phyloP scores from a whole-genome alignment of 2,888 invertebrate species.

The Sinohyriopsis cumingii region DNA sequence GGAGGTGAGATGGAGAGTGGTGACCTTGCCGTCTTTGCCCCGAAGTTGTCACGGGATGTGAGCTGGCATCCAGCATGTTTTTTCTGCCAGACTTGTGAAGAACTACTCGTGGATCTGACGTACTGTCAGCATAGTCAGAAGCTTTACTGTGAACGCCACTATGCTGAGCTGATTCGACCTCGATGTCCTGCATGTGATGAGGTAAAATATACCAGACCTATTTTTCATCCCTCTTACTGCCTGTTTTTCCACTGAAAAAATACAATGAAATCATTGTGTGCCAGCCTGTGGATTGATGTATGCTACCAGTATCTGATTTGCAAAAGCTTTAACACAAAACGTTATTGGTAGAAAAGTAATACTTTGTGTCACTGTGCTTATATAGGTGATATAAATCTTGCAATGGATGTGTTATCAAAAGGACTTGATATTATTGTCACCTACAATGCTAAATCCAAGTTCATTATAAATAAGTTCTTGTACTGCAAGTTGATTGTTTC shows the following conservation, averaged over 20 bases:
- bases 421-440: too few species aligned
- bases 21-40: conserved; percentile 88
- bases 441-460: too few species aligned
- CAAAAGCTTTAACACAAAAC: too few species aligned
- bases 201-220: conserved; percentile 79
- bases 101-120: conserved; percentile 94
- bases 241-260: background rate
- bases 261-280: too few species aligned
- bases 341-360: too few species aligned
- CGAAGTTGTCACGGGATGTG: conserved; percentile 83
- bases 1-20: conserved; percentile 84
- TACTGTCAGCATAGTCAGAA: conserved; percentile 91
- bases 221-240: background rate
- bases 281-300: too few species aligned
- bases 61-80: conserved; percentile 96
- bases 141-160: conserved; percentile 96
- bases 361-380: too few species aligned
- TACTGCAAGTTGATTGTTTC: too few species aligned
- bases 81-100: conserved; percentile 88
- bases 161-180: conserved; percentile 95
- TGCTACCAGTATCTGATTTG: too few species aligned
- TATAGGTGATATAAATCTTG: too few species aligned
- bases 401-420: too few species aligned
- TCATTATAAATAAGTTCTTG: too few species aligned
- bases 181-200: conserved; percentile 98